Conservation (phyloP, 2,113 vertebrate genomes). For the Macroglossus sobrinus region DNA sequence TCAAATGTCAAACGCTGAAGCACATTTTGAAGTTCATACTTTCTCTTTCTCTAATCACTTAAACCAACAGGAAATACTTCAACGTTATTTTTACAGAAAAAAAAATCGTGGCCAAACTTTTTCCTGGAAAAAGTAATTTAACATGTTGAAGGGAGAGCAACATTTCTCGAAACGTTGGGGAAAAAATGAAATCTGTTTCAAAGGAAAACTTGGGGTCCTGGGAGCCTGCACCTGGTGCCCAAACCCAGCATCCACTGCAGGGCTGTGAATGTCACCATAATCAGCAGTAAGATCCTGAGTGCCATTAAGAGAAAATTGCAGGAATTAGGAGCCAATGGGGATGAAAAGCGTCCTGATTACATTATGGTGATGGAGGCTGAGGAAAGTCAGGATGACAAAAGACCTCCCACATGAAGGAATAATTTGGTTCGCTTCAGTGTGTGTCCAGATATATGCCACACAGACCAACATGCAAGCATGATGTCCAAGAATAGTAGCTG, state of each 20-base stretch:
- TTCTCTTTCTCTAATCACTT: neutral
- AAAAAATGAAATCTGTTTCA: neutral
- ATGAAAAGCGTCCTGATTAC: slow-evolving; percentile 21
- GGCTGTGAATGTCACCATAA: neutral
- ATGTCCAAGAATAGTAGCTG: neutral
- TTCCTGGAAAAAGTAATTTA: slow-evolving; percentile 11
- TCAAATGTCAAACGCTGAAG: neutral
- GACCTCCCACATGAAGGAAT: neutral
- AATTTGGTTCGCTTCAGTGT: neutral
- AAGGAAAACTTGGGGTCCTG: neutral
- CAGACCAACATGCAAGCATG: neutral
- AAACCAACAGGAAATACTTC: neutral
- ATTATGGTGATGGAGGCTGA: neutral
- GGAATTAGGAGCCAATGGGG: neutral
- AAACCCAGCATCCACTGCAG: neutral
- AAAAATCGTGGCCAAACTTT: neutral
- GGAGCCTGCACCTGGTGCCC: neutral
- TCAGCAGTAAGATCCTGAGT: neutral
- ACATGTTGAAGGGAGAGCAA: neutral
- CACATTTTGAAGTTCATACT: neutral
- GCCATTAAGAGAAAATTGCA: neutral
- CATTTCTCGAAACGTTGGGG: neutral
- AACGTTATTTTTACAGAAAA: neutral
- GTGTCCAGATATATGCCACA: slow-evolving; percentile 25
- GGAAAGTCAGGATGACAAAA: neutral